A percentile compares a stretch with the other conserved stretches of the same genome.
phyloP scores from a whole-genome alignment of 2,797 vertebrate species.

The Protonibea diacanthus region DNA sequence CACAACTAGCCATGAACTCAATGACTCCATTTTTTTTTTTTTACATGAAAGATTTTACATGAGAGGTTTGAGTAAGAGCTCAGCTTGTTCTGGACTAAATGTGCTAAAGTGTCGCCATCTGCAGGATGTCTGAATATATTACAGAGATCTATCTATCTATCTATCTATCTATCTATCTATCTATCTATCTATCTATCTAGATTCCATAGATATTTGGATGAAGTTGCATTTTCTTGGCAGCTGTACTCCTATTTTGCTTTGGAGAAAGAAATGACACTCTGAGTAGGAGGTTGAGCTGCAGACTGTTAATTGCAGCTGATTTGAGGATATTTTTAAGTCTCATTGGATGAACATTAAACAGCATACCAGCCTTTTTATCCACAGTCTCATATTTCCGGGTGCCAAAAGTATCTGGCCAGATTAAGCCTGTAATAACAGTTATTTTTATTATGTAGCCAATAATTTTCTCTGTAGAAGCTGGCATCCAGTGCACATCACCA shows the following conservation, averaged over 20 bases:
- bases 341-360: slow-evolving; percentile 47
- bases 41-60: neutral
- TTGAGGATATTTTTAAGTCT: slow-evolving; percentile 50
- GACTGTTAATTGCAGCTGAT: slow-evolving; percentile 45
- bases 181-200: slow-evolving; percentile 1
- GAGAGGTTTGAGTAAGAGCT: neutral
- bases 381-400: slow-evolving; percentile 24
- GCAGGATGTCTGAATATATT: slow-evolving; percentile 42
- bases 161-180: slow-evolving; percentile 10
- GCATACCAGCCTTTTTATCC: slow-evolving; percentile 40
- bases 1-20: slow-evolving; percentile 18
- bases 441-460: slow-evolving; percentile 46
- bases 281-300: slow-evolving; percentile 46
- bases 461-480: slow-evolving; percentile 26
- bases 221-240: slow-evolving; percentile 22
- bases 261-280: slow-evolving; percentile 17
- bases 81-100: slow-evolving; percentile 23
- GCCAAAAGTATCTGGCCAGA: slow-evolving; percentile 48
- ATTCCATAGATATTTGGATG: slow-evolving; percentile 6
- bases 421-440: slow-evolving; percentile 39
- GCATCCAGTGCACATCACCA: neutral
- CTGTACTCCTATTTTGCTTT: slow-evolving; percentile 4
- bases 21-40: slow-evolving; percentile 10
- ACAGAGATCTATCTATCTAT: slow-evolving; percentile 20
- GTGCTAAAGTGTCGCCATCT: slow-evolving; percentile 66